These are phyloP conservation scores for Tachina fera DNA, from an alignment of 2,888 invertebrate species.

Conservation along the genomic window DNA sequence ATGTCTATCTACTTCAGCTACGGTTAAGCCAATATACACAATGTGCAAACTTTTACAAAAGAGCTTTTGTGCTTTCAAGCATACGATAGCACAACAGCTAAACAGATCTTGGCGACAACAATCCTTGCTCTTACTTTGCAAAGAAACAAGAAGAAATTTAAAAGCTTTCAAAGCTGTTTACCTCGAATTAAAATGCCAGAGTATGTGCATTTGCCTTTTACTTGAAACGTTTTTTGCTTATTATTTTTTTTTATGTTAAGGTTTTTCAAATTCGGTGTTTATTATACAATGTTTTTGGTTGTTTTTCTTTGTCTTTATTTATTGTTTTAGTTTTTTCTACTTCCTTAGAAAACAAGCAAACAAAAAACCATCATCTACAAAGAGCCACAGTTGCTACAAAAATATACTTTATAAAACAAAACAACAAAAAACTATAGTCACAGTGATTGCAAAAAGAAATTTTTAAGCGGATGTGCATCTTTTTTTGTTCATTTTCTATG, in stretches of 20 bases:
- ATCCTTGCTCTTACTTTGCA: no score
- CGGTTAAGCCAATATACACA: no score
- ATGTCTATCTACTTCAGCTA: no score
- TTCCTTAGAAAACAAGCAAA: conserved; percentile 27
- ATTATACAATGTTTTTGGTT: neutral
- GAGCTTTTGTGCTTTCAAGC: no score
- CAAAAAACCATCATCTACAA: conserved; percentile 3
- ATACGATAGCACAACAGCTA: no score
- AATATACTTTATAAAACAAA: conserved; percentile 39
- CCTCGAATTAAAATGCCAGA: no score
- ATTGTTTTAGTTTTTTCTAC: conserved; percentile 13
- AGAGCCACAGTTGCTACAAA: conserved; percentile 43
- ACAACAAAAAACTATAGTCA: conserved; percentile 1
- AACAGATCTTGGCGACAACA: no score
- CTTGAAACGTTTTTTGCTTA: no score
- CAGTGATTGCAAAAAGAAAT: conserved; percentile 35
- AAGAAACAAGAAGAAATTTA: no score
- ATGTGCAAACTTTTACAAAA: no score
- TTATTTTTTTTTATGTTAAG: neutral
- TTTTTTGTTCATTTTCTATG: conserved; percentile 42
- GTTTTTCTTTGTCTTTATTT: conserved; percentile 32
- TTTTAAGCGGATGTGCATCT: conserved; percentile 57
- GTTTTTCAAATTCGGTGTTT: neutral
- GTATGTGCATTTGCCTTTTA: no score
- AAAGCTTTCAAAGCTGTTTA: no score